Conservation (phyloP, 2,797 vertebrate species). For the Distichodus sexfasciatus region DNA sequence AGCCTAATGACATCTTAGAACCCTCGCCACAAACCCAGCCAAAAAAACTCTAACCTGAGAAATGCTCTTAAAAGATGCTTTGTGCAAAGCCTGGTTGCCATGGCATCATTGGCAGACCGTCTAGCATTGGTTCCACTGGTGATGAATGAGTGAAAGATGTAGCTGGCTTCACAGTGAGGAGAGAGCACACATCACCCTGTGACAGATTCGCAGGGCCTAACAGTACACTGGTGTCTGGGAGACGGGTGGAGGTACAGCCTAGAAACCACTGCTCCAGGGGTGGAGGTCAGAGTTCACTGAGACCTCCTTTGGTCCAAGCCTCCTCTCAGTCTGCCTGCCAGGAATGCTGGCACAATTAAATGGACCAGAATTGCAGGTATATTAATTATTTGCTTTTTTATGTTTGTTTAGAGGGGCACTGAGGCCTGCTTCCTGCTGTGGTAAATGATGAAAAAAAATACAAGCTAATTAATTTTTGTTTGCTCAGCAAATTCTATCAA, state of each 20-base stretch:
- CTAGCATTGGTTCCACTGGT: constrained; percentile 37
- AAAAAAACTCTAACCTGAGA: constrained; percentile 31
- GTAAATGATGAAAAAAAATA: no score
- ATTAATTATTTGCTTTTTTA: no score
- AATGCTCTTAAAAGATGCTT: constrained; percentile 41
- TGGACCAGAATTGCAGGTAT: no score
- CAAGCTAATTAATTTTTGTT: no score
- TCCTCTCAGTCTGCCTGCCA: no score
- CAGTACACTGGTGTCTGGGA: constrained; percentile 37
- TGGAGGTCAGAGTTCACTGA: constrained; percentile 29
- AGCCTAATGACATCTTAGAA: background rate
- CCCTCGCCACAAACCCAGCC: background rate
- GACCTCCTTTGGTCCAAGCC: constrained; percentile 10
- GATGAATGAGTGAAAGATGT: constrained; percentile 51
- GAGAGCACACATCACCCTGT: constrained; percentile 46
- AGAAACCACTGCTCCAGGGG: constrained; percentile 34
- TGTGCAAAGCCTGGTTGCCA: constrained; percentile 47
- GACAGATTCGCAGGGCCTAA: constrained; percentile 38
- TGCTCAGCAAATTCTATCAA: no score
- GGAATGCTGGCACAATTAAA: constrained; percentile 6
- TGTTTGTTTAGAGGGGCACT: no score
- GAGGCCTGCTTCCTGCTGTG: no score
- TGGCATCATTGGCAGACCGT: constrained; percentile 44
- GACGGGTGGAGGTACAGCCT: constrained; percentile 33
- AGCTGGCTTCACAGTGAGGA: constrained; percentile 8